Base-by-base conservation (phyloP, 2,888 invertebrate genomes). In the Drosophila tanythrix region DNA sequence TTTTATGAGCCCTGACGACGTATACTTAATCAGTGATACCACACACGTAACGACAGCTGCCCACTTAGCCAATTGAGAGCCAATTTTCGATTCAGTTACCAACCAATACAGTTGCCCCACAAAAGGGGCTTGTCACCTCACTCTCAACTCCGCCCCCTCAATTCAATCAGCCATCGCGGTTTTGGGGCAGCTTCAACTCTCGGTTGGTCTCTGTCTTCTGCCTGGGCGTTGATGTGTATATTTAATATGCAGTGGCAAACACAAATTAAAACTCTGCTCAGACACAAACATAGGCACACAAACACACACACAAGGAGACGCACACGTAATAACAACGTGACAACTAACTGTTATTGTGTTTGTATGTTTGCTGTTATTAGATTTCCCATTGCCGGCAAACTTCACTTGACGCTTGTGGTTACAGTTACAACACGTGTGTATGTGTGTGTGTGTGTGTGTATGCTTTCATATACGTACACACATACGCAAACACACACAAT, bases 221-320 rank as follows among this genome's bases (percentile, higher is more conserved):
- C 29, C 36, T 31, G 56, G 48, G 18, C 52, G 70, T 67, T 61
- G 77, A 60, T 71, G 57, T 70, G 62, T 72, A 56, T 74, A 74
- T 84, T 83, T 87, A 89, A 74, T 88, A 83, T 88, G 84, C 89
- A 83, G 87, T 65, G 64, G 74, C 79, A 64, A 71, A 68, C 89
- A 63, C 89, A 76, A 89, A 88, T 88, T 84, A 89, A 89, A 84
- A 84, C 76, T 72, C 69, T 71, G 48, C 60, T 63, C 48, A 59
- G 6, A 21, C 56, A 66, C 56, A 68, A 58, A 67, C 55, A 61
- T 33, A 65, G 51, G 11, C 58, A 53, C 38, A 52, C 11, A n/a
- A 10, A n/a, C 31, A 53, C 40, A 38, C 35, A 51, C 43, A 33
- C 29, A 29, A 35, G 7, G 46, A 46, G 21, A 29, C 35, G 53